Percentiles rank a stretch among this genome's conserved stretches.
phyloP scores from a whole-genome alignment of 2,113 vertebrate genomes.

The Sinocyclocheilus grahami region DNA sequence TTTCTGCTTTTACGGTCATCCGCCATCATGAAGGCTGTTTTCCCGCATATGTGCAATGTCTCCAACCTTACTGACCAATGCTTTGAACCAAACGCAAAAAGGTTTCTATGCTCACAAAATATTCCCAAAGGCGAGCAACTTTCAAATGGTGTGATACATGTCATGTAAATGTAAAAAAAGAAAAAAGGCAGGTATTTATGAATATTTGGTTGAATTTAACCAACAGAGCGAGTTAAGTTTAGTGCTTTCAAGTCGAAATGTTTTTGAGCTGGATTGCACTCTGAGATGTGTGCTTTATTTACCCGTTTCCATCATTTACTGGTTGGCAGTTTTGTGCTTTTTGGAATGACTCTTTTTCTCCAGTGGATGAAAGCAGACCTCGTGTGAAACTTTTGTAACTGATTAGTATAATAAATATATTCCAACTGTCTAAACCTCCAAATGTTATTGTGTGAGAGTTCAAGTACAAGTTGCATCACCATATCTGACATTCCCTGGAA shows the following conservation, averaged over 20 bases:
- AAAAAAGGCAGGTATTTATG: constrained; percentile 9
- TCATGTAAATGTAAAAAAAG: constrained; percentile 48
- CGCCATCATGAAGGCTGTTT: not conserved
- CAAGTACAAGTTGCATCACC: too few relatives aligned
- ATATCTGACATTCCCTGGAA: too few relatives aligned
- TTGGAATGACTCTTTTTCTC: constrained; percentile 58
- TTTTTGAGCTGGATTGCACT: constrained; percentile 70
- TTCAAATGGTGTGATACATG: constrained; percentile 11
- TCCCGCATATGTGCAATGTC: not conserved
- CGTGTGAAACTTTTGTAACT: constrained; percentile 80
- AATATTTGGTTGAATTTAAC: constrained; percentile 49
- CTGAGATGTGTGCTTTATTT: constrained; percentile 71
- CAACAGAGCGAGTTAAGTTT: constrained; percentile 54
- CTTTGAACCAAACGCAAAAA: constrained; percentile 20
- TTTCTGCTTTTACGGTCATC: not conserved
- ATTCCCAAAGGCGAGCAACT: not conserved
- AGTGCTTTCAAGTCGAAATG: constrained; percentile 60
- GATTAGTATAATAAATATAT: constrained; percentile 83
- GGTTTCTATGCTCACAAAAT: constrained; percentile 10
- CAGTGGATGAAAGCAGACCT: constrained; percentile 75
- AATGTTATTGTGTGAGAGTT: constrained; percentile 16
- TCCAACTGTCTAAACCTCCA: constrained; percentile 72
- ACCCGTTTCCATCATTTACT: constrained; percentile 73
- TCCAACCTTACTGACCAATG: not conserved
- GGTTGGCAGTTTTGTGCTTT: constrained; percentile 64